phyloP scores from a whole-genome alignment of 2,797 vertebrate species.

The Tympanoctomys barrerae region DNA sequence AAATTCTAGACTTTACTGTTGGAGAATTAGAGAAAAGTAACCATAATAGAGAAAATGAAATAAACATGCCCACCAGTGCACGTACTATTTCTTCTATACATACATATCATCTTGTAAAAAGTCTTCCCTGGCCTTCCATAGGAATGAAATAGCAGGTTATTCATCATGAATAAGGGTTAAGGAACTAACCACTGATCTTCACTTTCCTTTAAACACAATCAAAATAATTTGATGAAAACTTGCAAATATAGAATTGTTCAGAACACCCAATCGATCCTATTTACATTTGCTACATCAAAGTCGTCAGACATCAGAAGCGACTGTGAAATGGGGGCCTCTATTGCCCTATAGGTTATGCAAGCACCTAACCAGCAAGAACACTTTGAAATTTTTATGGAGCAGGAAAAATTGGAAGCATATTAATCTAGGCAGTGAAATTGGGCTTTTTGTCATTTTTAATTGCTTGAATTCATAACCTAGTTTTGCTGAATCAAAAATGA shows the following conservation, averaged over 20 bases:
- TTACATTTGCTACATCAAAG: conserved; percentile 72
- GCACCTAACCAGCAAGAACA: conserved; percentile 76
- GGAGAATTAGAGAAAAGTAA: not conserved
- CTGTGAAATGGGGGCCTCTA: conserved; percentile 48
- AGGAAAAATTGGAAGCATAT: conserved; percentile 74
- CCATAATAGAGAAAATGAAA: not conserved
- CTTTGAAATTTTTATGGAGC: conserved; percentile 81
- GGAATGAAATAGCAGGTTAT: not conserved
- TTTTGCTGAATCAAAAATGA: conserved; percentile 82
- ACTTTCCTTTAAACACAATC: conserved; percentile 5
- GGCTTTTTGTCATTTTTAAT: conserved; percentile 87
- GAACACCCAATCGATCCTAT: not conserved
- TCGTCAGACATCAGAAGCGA: conserved; percentile 12
- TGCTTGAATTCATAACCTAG: conserved; percentile 86
- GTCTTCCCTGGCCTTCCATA: not conserved
- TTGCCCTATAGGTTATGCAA: conserved; percentile 68
- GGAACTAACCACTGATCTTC: conserved; percentile 2
- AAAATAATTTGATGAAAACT: not conserved
- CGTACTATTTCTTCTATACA: not conserved
- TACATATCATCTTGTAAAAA: not conserved
- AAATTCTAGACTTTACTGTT: not conserved
- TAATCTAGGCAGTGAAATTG: conserved; percentile 83
- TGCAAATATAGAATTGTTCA: conserved; percentile 16
- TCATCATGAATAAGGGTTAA: not conserved
- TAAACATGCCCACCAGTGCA: not conserved